Conservation (phyloP, 2,888 invertebrate genomes). For the Heliothis peltigera region DNA sequence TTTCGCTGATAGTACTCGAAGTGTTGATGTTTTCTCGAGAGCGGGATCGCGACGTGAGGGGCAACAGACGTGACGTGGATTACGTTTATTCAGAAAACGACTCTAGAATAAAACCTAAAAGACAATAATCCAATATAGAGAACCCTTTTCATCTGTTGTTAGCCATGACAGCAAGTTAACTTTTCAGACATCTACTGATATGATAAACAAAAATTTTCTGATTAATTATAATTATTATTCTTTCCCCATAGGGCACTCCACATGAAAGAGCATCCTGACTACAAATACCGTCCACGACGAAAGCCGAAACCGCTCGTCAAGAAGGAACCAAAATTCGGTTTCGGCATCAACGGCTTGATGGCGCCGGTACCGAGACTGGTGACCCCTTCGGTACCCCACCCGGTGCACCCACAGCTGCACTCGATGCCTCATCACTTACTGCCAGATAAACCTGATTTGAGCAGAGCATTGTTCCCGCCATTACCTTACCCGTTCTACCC, state of each 20-base stretch:
- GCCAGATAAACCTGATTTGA: constrained; percentile 91
- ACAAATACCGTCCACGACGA: constrained; percentile 96
- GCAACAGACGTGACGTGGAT: constrained; percentile 30
- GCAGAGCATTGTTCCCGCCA: constrained; percentile 92
- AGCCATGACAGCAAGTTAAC: neutral
- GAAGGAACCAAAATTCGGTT: constrained; percentile 94
- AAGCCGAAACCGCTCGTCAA: constrained; percentile 96
- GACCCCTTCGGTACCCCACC: constrained; percentile 82
- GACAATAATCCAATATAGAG: neutral
- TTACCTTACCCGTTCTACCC: constrained; percentile 93
- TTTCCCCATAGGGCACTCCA: constrained; percentile 93
- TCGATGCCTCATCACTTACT: constrained; percentile 87
- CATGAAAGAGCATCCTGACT: constrained; percentile 98
- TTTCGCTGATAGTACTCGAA: constrained; percentile 54
- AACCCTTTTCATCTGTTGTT: too few relatives aligned
- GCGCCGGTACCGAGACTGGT: constrained; percentile 89
- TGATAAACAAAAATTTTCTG: too few relatives aligned
- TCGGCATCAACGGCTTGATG: constrained; percentile 91
- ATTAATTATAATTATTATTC: constrained; percentile 5
- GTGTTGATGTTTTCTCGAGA: constrained; percentile 41
- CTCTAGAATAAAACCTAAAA: constrained; percentile 10
- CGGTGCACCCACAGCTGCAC: constrained; percentile 79
- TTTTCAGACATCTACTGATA: too few relatives aligned
- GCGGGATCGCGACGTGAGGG: constrained; percentile 39
- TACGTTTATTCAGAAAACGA: constrained; percentile 41